Conservation (phyloP, 2,888 invertebrate species). For the Lasioglossum malachurum region DNA sequence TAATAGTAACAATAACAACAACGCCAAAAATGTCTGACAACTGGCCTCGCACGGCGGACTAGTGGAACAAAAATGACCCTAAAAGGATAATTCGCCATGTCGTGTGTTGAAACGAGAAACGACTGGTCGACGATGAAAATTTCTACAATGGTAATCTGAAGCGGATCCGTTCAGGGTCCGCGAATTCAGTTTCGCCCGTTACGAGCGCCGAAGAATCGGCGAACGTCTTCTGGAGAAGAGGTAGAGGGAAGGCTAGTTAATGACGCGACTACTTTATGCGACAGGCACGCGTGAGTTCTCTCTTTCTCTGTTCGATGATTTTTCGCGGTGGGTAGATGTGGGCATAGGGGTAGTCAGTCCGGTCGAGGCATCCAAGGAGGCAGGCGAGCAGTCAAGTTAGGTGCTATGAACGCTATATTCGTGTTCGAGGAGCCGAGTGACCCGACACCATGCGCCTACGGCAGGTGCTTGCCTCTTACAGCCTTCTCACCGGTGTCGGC, state of each 20-base stretch:
- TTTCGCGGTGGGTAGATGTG: constrained; percentile 73
- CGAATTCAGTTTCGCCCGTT: constrained; percentile 48
- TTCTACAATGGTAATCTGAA: neutral
- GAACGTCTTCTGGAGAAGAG: neutral
- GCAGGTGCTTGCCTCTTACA: constrained; percentile 79
- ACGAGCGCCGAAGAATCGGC: constrained; percentile 30
- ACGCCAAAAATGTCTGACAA: too few species aligned
- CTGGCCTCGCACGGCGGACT: neutral
- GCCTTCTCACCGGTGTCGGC: constrained; percentile 72
- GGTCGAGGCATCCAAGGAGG: constrained; percentile 32
- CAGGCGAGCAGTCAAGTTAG: constrained; percentile 54
- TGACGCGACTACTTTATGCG: constrained; percentile 66
- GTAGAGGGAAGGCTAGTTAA: constrained; percentile 43
- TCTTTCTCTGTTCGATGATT: constrained; percentile 64
- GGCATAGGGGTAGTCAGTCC: constrained; percentile 77
- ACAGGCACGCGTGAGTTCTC: constrained; percentile 55
- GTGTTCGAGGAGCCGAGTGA: constrained; percentile 60
- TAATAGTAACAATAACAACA: too few species aligned
- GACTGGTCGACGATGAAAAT: neutral
- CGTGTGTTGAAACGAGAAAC: neutral
- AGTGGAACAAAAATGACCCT: neutral
- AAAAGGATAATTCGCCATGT: too few species aligned
- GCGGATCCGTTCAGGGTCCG: constrained; percentile 26
- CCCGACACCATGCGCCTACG: constrained; percentile 72
- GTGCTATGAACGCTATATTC: constrained; percentile 66